Evolutionary conservation across 2,113 vertebrate species (phyloP), one percentile per base, ranked within the genome.

Genomic region (Salvelinus fontinalis): DNA sequence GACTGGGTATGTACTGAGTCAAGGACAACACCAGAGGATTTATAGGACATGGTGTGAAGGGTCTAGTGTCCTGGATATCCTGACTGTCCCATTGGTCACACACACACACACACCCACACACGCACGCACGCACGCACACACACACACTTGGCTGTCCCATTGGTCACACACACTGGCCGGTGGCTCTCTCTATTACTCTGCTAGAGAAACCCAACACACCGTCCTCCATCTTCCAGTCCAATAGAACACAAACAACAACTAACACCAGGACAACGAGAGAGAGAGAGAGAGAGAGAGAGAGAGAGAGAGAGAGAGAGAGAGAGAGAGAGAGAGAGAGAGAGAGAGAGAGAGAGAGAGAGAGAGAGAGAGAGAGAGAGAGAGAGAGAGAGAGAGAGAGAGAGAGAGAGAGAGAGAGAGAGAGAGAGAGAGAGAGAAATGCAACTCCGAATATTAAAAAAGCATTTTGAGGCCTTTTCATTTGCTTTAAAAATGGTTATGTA

Each of bases 11-110:
- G 24, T 24, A 91, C 82, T 57, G 86, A 86, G 67, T 88, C 92
- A 92, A 93, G 92, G 91, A 87, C 86, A 74, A 84, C 75, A 59
- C 67, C 76, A 75, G 79, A 76, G 80, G 85, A 92, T 93, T 92
- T 92, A 92, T 84, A 79, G 71, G 57, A 67, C 18, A 1, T 14
- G 26, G 49, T 68, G 71, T 13, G 77, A 77, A 76, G 31, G 75
- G 54, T 34, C 68, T 73, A 79, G 76, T 34, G 77, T 79, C 75
- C 78, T 6, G 72, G 75, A 44, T 44, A 9, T 44, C 39, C 39
- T 44, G 39, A 44, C 79, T 79, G 60, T 65, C 39, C 57, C n/a
- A 64, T 77, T 48, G 74, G 75, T 85, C 71, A 73, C 34, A 7
- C 1, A 1, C 31, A 1, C 34, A 34, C 34, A 7, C 6, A 0